Evolutionary conservation across 1,140 invertebrate genomes (phyloP), one percentile per base, ranked within the genome.

Genomic region (Seison nebaliae): DNA sequence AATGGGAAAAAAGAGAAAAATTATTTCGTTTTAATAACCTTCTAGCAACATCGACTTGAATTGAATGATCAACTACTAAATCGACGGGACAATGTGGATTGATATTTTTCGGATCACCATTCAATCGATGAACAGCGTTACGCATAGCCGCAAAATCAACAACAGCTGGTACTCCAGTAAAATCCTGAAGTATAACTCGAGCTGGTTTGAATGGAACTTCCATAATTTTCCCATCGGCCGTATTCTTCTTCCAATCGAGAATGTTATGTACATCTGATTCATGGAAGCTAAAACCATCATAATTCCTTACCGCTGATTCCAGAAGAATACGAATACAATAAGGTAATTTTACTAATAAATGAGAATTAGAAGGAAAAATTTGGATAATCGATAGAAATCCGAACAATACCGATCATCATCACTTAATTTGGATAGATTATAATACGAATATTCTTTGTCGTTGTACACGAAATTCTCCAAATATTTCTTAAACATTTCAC

Each of bases 121-220:
- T 74, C 7, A 94, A 60, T 22, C 65, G 61, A 49, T 74, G 70
- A 0, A 94, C 79, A 15, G 81, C 80, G 65, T 94, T 83, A 48
- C 86, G 64, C 84, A 96, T 94, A 5, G 81, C 80, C 22, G 88
- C 88, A 66, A 96, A 86, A 60, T 96, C 88, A 8, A 94, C 84
- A 7, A 96, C 79, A 6, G 81, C 83, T 12, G 88, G 84, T 0
- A 96, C 81, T n/a, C 84, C 84, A 60, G 63, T 65, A 43, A 65
- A 65, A 45, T 65, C 81, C 64, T 94, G 86, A 14, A 96, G 63
- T 41, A 96, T 76, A 36, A 94, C 86, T 51, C 86, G 65, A 0
- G 81, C 74, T 2, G 86, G 84, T 59, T 78, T 80, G 53, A 96
- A 96, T 1, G 80, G 72, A 21, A 96, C 72, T 65, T 96, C 86